Conservation (phyloP, 2,797 vertebrate species). For the Ammospiza maritima region DNA sequence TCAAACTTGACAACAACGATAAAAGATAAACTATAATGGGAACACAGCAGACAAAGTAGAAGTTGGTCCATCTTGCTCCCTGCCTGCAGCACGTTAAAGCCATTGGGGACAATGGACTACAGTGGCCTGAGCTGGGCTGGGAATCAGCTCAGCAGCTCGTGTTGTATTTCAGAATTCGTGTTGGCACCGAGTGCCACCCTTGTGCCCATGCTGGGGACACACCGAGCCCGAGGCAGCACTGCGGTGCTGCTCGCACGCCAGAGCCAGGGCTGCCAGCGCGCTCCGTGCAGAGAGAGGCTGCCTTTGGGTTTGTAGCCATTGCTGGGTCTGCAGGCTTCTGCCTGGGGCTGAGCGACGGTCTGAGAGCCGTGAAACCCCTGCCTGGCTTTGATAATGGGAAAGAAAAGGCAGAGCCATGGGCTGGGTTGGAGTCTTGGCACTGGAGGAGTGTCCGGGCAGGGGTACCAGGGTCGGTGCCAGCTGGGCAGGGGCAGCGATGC, state of each 20-base stretch:
- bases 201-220: neutral
- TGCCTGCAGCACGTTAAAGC: neutral
- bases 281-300: fast-evolving
- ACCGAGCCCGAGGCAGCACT: neutral
- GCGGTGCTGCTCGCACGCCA: fast-evolving
- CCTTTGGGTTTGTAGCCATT: neutral
- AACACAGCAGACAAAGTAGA: neutral
- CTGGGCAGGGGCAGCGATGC: no score
- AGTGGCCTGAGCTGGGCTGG: neutral
- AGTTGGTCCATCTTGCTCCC: neutral
- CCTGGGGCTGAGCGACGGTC: neutral
- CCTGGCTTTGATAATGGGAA: no score
- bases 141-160: neutral
- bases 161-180: fast-evolving
- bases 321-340: neutral
- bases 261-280: fast-evolving
- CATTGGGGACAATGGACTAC: neutral
- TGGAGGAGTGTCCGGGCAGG: no score
- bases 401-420: no score
- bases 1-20: neutral
- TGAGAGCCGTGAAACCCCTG: no score
- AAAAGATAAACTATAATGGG: neutral
- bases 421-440: no score
- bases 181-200: neutral
- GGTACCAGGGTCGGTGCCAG: no score